Conservation (phyloP, 2,888 invertebrate genomes). For the Synanthedon tipuliformis region DNA sequence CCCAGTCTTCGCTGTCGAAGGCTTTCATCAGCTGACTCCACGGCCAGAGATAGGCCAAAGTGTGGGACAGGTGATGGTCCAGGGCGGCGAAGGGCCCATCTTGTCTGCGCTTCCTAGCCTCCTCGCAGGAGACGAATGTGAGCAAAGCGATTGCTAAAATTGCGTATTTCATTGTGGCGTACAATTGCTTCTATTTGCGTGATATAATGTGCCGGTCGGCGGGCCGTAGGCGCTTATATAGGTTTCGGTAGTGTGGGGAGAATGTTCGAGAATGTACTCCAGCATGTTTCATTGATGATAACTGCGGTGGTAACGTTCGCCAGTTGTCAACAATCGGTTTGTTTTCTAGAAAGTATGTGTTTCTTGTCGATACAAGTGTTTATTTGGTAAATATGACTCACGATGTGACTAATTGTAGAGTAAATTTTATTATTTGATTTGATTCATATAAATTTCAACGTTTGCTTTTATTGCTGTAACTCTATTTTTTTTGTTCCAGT, state of each 20-base stretch:
- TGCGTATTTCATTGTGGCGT: conserved; percentile 34
- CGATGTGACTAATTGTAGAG: background rate
- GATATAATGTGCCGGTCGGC: conserved; percentile 26
- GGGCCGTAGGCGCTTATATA: conserved; percentile 40
- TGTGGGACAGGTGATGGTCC: conserved; percentile 47
- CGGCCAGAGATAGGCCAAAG: conserved; percentile 51
- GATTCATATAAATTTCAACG: background rate
- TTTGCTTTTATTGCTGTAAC: background rate
- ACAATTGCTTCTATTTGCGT: conserved; percentile 13
- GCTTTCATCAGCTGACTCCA: conserved; percentile 53
- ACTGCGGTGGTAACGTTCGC: conserved; percentile 40
- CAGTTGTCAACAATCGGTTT: conserved; percentile 34
- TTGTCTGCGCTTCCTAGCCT: conserved; percentile 25
- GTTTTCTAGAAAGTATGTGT: conserved; percentile 4
- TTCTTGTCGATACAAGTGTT: background rate
- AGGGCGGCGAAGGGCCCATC: conserved; percentile 47
- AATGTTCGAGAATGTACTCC: conserved; percentile 55
- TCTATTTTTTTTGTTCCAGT: background rate
- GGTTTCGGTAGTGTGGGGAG: conserved; percentile 35
- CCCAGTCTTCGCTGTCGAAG: conserved; percentile 38
- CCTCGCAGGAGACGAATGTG: conserved; percentile 24
- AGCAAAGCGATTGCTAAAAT: conserved; percentile 30
- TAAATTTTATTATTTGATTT: background rate
- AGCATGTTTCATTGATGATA: conserved; percentile 43
- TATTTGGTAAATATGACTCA: conserved; percentile 3